Base-by-base conservation (phyloP, 1,140 invertebrate genomes). In the Camponotus vicinus region DNA sequence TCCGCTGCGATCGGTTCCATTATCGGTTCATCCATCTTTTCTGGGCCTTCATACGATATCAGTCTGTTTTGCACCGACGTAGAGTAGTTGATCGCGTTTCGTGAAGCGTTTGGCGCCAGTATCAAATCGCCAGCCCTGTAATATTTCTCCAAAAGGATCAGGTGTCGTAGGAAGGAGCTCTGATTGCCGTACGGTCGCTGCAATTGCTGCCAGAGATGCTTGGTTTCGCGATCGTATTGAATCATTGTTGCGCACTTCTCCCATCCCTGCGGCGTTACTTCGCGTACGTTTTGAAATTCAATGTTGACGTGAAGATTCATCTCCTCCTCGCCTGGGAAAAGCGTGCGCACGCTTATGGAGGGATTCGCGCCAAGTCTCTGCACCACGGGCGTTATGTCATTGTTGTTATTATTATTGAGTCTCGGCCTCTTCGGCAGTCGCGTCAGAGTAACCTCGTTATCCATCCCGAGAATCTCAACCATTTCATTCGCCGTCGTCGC, bases 161-260 rank as follows among this genome's bases (percentile, higher is more conserved):
- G 93, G 94, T 98, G 98, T 7, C 97, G 95, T 1, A 98, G 93
- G 89, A 98, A 98, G 78, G 97, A 98, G 64, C 97, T 98, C 91
- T 97, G 97, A 92, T 98, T 98, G 3, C 97, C 98, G 88, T 98
- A 98, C 0, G 98, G 98, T 93, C 97, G 96, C 91, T 98, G 97
- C 40, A 98, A 91, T 85, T 97, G 97, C 78, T 97, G 97, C 97
- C 97, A 98, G 6, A 98, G 94, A 15, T 96, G 95, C 80, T 97
- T 97, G 3, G 97, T 98, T 52, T 97, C 97, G n/a, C 96, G 95
- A 89, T 98, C 97, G 79, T 98, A 98, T 91, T 98, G 97, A 66
- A 98, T 97, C 88, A 97, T 96, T 0, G 97, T 96, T 59, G 96
- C 96, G 86, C 97, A 97, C 71, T 97, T 97, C 84, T 98, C 97